Percentiles rank a stretch among this genome's conserved stretches.
phyloP scores from a whole-genome alignment of 2,113 vertebrate species.

The Rhea americana region DNA sequence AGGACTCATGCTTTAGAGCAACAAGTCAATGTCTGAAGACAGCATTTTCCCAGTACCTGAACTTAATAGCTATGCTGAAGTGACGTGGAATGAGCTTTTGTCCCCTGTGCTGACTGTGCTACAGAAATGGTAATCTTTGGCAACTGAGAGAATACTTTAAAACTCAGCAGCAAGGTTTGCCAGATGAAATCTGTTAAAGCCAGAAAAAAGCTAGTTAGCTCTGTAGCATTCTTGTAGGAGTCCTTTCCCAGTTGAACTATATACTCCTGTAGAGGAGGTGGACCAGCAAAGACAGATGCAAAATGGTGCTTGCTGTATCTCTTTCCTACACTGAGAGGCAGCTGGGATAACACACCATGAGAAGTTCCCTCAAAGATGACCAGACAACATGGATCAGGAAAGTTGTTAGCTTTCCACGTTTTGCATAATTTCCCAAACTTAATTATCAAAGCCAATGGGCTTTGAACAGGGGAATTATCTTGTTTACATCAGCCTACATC shows the following conservation, averaged over 20 bases:
- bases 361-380: neutral
- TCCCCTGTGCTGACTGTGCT: neutral
- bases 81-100: neutral
- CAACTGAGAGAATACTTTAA: neutral
- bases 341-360: neutral
- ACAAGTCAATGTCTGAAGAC: neutral
- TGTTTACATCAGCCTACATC: neutral
- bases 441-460: constrained; percentile 25
- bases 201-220: neutral
- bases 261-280: neutral
- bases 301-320: neutral
- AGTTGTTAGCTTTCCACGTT: neutral
- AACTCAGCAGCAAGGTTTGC: neutral
- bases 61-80: neutral
- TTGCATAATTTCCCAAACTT: neutral
- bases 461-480: neutral
- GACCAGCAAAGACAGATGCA: accelerated
- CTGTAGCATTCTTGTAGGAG: neutral
- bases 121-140: neutral
- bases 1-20: neutral
- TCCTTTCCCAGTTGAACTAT: neutral
- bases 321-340: neutral
- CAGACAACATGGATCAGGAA: neutral
- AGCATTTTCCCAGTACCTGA: neutral
- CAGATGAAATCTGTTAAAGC: neutral